A percentile compares a stretch with the other conserved stretches of the same genome.
phyloP scores from a whole-genome alignment of 2,888 invertebrate species.

The Coecobrya sp. region DNA sequence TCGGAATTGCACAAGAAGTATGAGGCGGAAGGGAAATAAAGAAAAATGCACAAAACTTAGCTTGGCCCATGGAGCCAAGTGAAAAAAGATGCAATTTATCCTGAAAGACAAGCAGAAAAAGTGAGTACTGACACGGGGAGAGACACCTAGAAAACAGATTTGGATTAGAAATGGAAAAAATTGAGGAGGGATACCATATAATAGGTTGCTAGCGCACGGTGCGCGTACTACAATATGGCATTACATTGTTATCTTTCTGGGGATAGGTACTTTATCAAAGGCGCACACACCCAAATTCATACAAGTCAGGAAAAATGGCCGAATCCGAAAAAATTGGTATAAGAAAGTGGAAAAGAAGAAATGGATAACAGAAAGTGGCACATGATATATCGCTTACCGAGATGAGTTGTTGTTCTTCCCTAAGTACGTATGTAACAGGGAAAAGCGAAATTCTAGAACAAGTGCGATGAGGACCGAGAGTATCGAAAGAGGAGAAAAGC shows the following conservation, averaged over 20 bases:
- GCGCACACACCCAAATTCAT: background rate
- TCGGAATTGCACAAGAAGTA: background rate
- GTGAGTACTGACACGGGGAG: background rate
- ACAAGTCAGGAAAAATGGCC: background rate
- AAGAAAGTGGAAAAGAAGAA: slow-evolving; percentile 54
- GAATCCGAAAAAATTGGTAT: slow-evolving; percentile 6
- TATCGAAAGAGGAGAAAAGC: background rate
- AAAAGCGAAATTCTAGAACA: background rate
- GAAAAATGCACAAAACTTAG: background rate
- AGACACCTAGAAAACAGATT: slow-evolving; percentile 5
- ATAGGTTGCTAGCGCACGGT: background rate
- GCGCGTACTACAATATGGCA: background rate
- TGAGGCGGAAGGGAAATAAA: slow-evolving; percentile 3
- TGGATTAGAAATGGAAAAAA: slow-evolving; percentile 56
- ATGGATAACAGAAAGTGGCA: slow-evolving; percentile 72
- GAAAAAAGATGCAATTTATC: slow-evolving; percentile 43
- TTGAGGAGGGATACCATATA: background rate
- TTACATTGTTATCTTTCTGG: background rate
- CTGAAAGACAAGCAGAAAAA: background rate
- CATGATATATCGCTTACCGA: slow-evolving; percentile 79
- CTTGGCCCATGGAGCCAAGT: slow-evolving; percentile 16
- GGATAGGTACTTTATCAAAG: background rate
- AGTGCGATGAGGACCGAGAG: background rate
- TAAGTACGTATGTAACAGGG: background rate
- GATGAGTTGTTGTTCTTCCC: slow-evolving; percentile 63